Evolutionary conservation across 2,113 vertebrate species (phyloP).

Genomic region (Astur gentilis): DNA sequence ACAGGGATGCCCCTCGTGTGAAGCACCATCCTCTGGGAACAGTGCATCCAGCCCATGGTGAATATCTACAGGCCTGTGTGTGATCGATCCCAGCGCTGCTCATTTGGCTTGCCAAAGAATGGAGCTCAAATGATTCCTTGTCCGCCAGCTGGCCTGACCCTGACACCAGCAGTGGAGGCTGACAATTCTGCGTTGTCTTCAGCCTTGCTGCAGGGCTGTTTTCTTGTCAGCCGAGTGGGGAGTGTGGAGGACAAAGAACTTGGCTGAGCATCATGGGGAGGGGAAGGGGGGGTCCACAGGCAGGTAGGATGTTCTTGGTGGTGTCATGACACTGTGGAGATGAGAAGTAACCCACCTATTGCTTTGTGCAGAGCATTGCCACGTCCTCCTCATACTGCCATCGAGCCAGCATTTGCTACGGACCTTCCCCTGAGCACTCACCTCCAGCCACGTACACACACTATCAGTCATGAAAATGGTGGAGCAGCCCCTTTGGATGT

Average conservation of each 20-base stretch:
- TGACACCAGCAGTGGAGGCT: neutral
- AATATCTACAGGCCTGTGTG: neutral
- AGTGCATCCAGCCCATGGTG: neutral
- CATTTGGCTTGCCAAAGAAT: neutral
- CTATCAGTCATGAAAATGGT: neutral
- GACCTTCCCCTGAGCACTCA: neutral
- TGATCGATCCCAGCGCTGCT: neutral
- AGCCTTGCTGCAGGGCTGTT: neutral
- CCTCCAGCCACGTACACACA: fast-evolving
- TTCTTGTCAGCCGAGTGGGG: fast-evolving
- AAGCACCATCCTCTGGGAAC: neutral
- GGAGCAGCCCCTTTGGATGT: neutral
- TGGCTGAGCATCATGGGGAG: neutral
- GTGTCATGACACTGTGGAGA: neutral
- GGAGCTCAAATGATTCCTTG: neutral
- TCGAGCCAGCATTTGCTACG: neutral
- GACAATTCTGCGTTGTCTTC: neutral
- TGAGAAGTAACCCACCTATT: neutral
- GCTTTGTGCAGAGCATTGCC: neutral
- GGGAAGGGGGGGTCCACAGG: neutral
- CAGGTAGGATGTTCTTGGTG: neutral
- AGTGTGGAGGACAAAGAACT: neutral
- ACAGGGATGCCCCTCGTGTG: neutral
- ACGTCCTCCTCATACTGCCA: neutral
- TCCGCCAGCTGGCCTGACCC: neutral